Evolutionary conservation across 2,888 invertebrate species (phyloP).

Genomic region (Tenthredo scrophulariae): DNA sequence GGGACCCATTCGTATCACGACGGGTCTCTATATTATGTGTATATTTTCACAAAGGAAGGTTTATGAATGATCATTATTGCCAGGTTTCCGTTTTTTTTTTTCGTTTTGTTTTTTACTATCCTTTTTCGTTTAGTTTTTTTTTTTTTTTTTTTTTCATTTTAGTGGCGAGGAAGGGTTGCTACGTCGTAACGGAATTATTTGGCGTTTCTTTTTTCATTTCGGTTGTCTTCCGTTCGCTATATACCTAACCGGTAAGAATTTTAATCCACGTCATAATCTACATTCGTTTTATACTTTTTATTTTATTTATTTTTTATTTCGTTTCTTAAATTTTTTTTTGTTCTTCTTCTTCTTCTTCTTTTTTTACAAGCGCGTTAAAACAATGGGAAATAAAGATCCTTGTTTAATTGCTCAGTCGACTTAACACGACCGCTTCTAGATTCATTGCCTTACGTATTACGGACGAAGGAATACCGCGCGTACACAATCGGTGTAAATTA

Average conservation of each 20-base stretch:
- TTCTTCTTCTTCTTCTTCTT: neutral
- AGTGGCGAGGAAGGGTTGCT: conserved; percentile 17
- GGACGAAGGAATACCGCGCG: conserved; percentile 1
- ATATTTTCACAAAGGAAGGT: conserved; percentile 33
- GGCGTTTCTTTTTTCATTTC: conserved; percentile 9
- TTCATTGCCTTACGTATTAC: conserved; percentile 41
- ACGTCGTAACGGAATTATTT: conserved; percentile 34
- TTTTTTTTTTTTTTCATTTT: neutral
- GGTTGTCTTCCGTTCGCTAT: conserved; percentile 18
- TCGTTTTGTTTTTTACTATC: neutral
- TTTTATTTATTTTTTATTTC: neutral
- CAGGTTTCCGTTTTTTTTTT: neutral
- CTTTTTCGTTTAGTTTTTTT: neutral
- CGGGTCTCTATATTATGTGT: conserved; percentile 39
- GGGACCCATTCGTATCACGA: conserved; percentile 47
- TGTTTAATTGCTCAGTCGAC: conserved; percentile 44
- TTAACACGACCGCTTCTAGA: conserved; percentile 37
- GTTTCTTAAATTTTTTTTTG: neutral
- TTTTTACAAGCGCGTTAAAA: conserved; percentile 4
- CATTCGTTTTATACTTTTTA: neutral
- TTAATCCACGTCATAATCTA: neutral
- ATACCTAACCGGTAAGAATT: conserved; percentile 9
- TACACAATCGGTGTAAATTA: conserved; percentile 50
- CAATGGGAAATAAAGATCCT: conserved; percentile 49
- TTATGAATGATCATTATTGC: conserved; percentile 40